phyloP scores from a whole-genome alignment of 2,888 invertebrate genomes.

The Spilarctia lutea region DNA sequence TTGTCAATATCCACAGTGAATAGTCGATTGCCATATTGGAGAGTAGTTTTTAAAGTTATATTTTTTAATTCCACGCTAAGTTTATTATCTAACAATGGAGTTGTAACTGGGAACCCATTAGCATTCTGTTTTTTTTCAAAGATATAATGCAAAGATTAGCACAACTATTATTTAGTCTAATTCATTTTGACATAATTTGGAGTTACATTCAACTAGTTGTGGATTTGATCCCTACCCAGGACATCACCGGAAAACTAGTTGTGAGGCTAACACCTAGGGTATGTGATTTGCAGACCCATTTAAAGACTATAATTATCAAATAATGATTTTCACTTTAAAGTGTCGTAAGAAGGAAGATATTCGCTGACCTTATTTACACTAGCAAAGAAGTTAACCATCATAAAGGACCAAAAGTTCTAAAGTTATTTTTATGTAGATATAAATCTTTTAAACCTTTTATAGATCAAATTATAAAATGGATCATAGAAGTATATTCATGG shows the following conservation, averaged over 20 bases:
- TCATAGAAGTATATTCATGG: conserved; percentile 15
- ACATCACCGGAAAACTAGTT: background rate
- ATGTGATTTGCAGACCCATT: background rate
- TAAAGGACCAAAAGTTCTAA: background rate
- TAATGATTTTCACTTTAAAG: background rate
- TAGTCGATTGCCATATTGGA: background rate
- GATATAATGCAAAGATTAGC: no score
- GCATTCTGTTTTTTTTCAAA: no score
- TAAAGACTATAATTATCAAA: background rate
- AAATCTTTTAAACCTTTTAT: conserved; percentile 20
- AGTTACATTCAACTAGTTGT: background rate
- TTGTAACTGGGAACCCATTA: background rate
- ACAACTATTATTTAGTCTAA: no score
- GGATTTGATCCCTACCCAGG: background rate
- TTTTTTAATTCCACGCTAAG: background rate
- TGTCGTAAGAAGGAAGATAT: background rate
- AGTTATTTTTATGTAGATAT: background rate
- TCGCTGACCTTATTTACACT: background rate
- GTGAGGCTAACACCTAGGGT: background rate
- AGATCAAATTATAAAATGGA: conserved; percentile 9
- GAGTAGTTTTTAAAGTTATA: background rate
- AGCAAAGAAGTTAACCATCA: conserved; percentile 13
- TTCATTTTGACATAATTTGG: no score
- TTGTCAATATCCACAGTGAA: background rate
- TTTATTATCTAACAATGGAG: background rate